Evolutionary conservation across 2,797 vertebrate genomes (phyloP), one percentile per base, ranked within the genome.

Genomic region (Hipposideros larvatus): DNA sequence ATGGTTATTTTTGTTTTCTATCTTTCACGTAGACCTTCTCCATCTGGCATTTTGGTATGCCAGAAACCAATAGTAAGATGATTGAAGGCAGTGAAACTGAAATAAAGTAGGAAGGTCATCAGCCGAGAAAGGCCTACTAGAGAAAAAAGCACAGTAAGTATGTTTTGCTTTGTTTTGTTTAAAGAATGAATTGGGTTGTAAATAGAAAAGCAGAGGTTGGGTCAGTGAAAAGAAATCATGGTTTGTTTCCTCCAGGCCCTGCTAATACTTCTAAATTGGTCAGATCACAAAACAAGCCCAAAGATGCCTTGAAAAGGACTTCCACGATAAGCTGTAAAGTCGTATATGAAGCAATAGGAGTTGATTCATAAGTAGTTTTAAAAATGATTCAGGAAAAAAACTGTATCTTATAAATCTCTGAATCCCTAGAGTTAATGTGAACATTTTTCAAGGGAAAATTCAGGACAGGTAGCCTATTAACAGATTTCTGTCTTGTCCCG

Each of bases 101-200:
- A 85, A 24, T 55, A 70, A 83, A 94, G 70, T 34, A 79, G 28
- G 51, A 88, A 84, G 87, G 75, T 87, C 66, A 70, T 59, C 73
- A 34, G 68, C 71, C 18, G n/a, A 70, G 66, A 87, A 79, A 46
- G 65, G 74, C 14, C 74, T 41, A 0, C 22, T 43, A 79, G 55
- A 88, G 46, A 59, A 91, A 59, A 91, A 91, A 75, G 66, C 77
- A 55, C 24, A 89, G 96, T 96, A 87, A 96, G 95, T 95, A 26
- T 71, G 28, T 13, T 51, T 4, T 71, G 28, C 10, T 51, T 4
- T 63, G 61, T 63, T 84, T 18, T 7, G 51, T 70, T 61, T 28
- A 26, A 83, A 87, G 11, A 93, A 43, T 73, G 57, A 31, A 19
- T 4, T 83, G 87, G 2, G n/a, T 83, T 93, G 31, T 46, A 85